Evolutionary conservation across 2,113 vertebrate species (phyloP).

Genomic region (Tylochromis polylepis): DNA sequence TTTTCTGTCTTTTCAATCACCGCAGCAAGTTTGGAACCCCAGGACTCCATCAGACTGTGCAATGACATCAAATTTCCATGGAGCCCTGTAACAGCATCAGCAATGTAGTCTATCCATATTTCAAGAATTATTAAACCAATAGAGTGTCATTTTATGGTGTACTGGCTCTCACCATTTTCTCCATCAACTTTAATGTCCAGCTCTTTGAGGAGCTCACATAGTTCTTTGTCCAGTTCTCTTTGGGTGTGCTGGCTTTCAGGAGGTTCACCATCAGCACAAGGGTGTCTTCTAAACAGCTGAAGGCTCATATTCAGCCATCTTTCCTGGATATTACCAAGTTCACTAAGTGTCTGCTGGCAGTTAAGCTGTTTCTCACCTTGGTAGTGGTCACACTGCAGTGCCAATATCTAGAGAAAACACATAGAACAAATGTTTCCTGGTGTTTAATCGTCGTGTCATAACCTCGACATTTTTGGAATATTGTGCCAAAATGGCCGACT

Average conservation of each 20-base stretch:
- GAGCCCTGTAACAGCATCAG: slow-evolving; percentile 61
- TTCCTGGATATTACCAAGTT: slow-evolving; percentile 60
- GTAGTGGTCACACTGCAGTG: slow-evolving; percentile 61
- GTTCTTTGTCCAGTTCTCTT: slow-evolving; percentile 54
- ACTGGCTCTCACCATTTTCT: slow-evolving; percentile 72
- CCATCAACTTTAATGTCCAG: slow-evolving; percentile 67
- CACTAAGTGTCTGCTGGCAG: slow-evolving; percentile 68
- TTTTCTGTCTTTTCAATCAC: not conserved
- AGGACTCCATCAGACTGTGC: slow-evolving; percentile 63
- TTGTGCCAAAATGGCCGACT: not conserved
- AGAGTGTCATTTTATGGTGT: not conserved
- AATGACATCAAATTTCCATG: slow-evolving; percentile 63
- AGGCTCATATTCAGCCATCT: slow-evolving; percentile 72
- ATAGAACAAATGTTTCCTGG: not conserved
- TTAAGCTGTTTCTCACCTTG: slow-evolving; percentile 66
- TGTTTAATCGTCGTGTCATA: not conserved
- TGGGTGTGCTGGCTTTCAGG: slow-evolving; percentile 45
- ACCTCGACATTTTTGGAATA: not conserved
- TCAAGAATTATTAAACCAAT: not conserved
- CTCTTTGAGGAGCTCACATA: slow-evolving; percentile 57
- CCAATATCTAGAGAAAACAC: slow-evolving; percentile 61
- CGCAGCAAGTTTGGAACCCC: slow-evolving; percentile 57
- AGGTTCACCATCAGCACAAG: slow-evolving; percentile 45
- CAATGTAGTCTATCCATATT: not conserved
- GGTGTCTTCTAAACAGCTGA: slow-evolving; percentile 72